These are phyloP conservation scores for Orthonychiurus folsomi DNA, from an alignment of 2,888 invertebrate species.

Conservation along the genomic window DNA sequence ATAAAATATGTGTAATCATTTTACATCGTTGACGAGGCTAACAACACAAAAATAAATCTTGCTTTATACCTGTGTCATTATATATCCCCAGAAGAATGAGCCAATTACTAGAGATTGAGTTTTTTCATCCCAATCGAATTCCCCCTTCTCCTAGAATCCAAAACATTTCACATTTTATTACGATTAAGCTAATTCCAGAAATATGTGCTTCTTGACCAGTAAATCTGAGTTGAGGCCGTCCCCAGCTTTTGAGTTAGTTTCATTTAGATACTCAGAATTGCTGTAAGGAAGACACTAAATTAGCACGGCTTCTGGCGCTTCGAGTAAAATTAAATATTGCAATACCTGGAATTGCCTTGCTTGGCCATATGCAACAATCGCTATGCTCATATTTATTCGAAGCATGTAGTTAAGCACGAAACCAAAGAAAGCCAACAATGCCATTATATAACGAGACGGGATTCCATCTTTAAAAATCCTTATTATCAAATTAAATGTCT, in stretches of 20 bases:
- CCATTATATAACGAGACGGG: conserved; percentile 20
- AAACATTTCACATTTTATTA: neutral
- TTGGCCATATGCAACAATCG: conserved; percentile 75
- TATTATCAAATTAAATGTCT: too few species aligned
- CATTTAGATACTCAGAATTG: too few species aligned
- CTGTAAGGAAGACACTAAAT: too few species aligned
- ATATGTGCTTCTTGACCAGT: too few species aligned
- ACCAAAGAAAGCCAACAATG: conserved; percentile 53
- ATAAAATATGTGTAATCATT: neutral
- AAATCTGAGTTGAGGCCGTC: too few species aligned
- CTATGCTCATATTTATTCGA: conserved; percentile 75
- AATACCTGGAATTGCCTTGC: neutral
- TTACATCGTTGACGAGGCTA: too few species aligned
- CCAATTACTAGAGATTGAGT: conserved; percentile 56
- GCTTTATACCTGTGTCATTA: conserved; percentile 17
- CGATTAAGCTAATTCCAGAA: too few species aligned
- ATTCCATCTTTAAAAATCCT: conserved; percentile 20
- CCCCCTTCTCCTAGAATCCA: conserved; percentile 46
- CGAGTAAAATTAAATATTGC: too few species aligned
- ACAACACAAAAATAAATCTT: neutral
- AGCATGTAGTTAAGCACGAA: conserved; percentile 86
- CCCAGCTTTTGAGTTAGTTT: too few species aligned
- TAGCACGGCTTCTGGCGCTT: too few species aligned
- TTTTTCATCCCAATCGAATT: conserved; percentile 56
- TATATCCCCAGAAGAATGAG: conserved; percentile 24